Base-by-base conservation (phyloP, 2,797 vertebrate genomes). In the Intellagama lesueurii region DNA sequence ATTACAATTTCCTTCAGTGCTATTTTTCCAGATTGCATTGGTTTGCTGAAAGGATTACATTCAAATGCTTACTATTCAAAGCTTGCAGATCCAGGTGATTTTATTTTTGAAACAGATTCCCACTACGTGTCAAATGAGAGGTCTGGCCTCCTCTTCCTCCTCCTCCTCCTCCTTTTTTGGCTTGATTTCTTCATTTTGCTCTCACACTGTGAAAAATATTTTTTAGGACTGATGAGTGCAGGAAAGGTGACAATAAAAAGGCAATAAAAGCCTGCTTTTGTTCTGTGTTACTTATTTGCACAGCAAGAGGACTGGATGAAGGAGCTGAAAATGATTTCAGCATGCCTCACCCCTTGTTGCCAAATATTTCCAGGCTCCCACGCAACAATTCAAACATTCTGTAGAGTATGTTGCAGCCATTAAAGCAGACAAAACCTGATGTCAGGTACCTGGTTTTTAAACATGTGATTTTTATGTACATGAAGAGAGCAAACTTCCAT, bases 271-370 rank as follows among this genome's bases (percentile, higher is more conserved):
- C 6, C 32, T 14, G 1, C 0, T 77, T 88, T 78, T 69, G 16
- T n/a, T 88, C 4, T 75, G 40, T 64, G 52, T 28, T 68, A 0
- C 32, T 60, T 56, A 5, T 52, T 73, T 52, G 68, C 30, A 75
- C 32, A 85, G 12, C 30, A 47, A 35, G 0, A 19, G 40, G 60
- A 82, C 32, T 77, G 72, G 79, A 30, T 47, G 5, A 68, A 83
- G 81, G 73, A 82, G 47, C 11, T 52, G 60, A 52, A 82, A 78
- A 90, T 86, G 64, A 77, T 91, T 78, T 77, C 78, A 82, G 72
- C 79, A 81, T 86, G 64, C 30, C 52, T 88, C n/a, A 35, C 28
- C 66, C 26, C 40, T 60, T 47, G 49, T 82, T 81, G 72, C 83
- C 72, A 86, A 86, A 86, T 22, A 30, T 70, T 78, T 49, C 17